These are phyloP conservation scores for Microcebus lehilahytsara DNA, from an alignment of 2,113 vertebrate genomes.

Conservation along the genomic window DNA sequence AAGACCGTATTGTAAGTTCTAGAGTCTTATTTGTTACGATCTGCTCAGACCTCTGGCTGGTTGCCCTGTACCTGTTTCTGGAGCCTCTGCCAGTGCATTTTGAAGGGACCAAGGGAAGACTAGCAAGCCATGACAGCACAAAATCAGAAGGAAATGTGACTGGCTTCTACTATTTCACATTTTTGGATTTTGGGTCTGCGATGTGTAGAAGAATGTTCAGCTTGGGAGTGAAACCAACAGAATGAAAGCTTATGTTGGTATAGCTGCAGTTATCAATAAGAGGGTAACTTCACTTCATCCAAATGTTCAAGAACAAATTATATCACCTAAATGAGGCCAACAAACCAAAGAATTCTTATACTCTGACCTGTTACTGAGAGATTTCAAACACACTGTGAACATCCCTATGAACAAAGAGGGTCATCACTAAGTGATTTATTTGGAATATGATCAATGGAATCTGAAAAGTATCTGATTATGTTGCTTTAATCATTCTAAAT, in stretches of 20 bases:
- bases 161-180: background rate
- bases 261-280: background rate
- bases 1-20: background rate
- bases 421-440: conserved; percentile 34
- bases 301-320: background rate
- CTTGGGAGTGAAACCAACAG: background rate
- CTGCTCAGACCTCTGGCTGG: background rate
- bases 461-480: background rate
- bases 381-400: background rate
- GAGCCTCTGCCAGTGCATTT: background rate
- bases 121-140: background rate
- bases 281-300: background rate
- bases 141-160: background rate
- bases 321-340: background rate
- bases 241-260: background rate
- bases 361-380: background rate
- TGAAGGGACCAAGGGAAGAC: background rate
- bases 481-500: conserved; percentile 20
- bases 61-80: background rate
- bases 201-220: background rate
- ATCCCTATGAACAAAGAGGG: background rate
- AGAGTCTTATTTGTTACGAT: background rate
- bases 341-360: background rate
- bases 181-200: background rate
- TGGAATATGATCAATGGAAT: background rate